A percentile compares a stretch with the other conserved stretches of the same genome.
phyloP scores from a whole-genome alignment of 2,888 invertebrate species.

The Melanophora roralis region DNA sequence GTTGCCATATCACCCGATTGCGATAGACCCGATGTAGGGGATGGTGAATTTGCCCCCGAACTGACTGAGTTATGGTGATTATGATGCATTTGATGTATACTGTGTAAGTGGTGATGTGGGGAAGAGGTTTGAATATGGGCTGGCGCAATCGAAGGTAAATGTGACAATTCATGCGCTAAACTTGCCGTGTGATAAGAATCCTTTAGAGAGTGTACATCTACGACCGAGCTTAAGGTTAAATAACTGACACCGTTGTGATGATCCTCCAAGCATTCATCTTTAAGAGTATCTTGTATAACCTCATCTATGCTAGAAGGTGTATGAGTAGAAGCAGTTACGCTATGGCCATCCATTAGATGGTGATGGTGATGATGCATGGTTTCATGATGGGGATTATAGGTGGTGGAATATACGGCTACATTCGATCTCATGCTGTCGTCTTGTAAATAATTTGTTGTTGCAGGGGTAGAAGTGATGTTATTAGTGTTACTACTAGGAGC shows the following conservation, averaged over 20 bases:
- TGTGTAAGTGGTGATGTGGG: conserved; percentile 63
- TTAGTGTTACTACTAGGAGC: conserved; percentile 30
- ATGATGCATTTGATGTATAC: conserved; percentile 64
- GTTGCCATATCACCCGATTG: conserved; percentile 68
- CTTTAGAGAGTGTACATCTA: conserved; percentile 73
- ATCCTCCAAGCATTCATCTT: conserved; percentile 76
- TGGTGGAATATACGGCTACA: conserved; percentile 69
- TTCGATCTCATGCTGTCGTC: conserved; percentile 72
- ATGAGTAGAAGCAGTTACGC: conserved; percentile 62
- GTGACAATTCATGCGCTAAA: conserved; percentile 62
- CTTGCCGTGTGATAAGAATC: conserved; percentile 67
- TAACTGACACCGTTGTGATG: conserved; percentile 72
- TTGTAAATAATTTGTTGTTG: conserved; percentile 55
- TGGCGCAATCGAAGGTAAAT: conserved; percentile 51
- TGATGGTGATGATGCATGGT: conserved; percentile 66
- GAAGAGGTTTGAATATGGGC: conserved; percentile 57
- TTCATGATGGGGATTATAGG: conserved; percentile 60
- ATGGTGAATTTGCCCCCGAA: conserved; percentile 75
- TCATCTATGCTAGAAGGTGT: conserved; percentile 75
- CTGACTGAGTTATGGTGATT: conserved; percentile 73
- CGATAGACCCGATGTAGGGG: conserved; percentile 69
- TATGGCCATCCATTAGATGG: conserved; percentile 39
- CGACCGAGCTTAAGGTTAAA: conserved; percentile 73
- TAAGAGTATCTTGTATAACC: conserved; percentile 76
- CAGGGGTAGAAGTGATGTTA: not conserved